Percentiles rank a stretch among this genome's conserved stretches.
Conservation (phyloP, 2,113 vertebrate species). For the Ploceus nigricollis region DNA sequence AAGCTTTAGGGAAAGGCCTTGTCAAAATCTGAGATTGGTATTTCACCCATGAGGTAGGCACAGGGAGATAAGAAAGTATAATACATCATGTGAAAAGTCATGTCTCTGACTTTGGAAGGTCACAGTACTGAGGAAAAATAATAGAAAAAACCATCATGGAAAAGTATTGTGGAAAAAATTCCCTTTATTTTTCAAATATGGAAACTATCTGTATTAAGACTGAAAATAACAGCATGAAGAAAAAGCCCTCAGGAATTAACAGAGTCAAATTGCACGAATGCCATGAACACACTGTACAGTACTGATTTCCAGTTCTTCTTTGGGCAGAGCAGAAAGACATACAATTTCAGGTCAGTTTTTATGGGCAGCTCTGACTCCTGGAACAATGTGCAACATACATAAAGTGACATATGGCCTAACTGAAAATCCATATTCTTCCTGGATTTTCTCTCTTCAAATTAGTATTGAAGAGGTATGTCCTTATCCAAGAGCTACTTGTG, state of each 20-base stretch:
- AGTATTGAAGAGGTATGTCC: background rate
- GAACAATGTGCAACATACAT: background rate
- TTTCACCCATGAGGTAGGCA: background rate
- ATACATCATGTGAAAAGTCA: background rate
- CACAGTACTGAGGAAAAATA: background rate
- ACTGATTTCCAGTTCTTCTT: background rate
- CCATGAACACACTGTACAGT: background rate
- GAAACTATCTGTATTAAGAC: conserved; percentile 11
- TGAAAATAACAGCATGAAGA: conserved; percentile 6
- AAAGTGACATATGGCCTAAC: background rate
- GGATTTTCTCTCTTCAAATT: background rate
- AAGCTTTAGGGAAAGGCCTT: background rate
- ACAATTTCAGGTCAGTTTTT: background rate
- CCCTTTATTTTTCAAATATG: conserved; percentile 59
- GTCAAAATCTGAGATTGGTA: background rate
- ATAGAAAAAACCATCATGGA: background rate
- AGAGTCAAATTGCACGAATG: background rate
- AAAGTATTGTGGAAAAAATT: conserved; percentile 47
- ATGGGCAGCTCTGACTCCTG: background rate
- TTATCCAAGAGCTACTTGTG: background rate
- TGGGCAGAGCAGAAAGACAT: background rate
- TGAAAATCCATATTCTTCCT: background rate
- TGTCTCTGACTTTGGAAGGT: background rate
- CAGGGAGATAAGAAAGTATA: background rate
- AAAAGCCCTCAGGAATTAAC: background rate